Conservation (phyloP, 2,113 vertebrate genomes). For the Tupaia chinensis region DNA sequence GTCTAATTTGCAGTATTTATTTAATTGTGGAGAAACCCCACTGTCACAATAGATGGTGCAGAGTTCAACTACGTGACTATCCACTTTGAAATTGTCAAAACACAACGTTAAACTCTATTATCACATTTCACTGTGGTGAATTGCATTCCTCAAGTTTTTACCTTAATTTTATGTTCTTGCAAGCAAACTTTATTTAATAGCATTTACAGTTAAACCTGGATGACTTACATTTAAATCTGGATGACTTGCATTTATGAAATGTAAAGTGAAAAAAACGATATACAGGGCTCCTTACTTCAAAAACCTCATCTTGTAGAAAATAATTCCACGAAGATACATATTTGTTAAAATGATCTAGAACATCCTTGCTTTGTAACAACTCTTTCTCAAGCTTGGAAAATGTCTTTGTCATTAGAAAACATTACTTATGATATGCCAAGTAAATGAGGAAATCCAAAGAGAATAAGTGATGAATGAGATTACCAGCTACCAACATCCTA, state of each 20-base stretch:
- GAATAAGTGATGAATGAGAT: neutral
- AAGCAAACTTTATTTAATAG: neutral
- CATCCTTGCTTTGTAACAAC: neutral
- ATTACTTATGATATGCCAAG: neutral
- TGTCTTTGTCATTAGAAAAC: neutral
- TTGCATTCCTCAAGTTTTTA: neutral
- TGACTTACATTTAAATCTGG: neutral
- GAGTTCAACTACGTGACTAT: neutral
- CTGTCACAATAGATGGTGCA: neutral
- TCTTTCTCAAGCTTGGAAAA: neutral
- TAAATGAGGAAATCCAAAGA: neutral
- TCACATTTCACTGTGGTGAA: neutral
- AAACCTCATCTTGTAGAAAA: neutral
- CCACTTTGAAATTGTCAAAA: neutral
- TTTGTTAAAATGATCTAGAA: neutral
- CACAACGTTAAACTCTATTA: neutral
- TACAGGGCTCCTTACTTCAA: neutral
- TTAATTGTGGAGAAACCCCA: neutral
- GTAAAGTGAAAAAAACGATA: neutral
- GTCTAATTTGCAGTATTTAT: neutral
- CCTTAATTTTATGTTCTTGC: neutral
- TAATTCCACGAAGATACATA: neutral
- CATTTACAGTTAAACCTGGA: neutral
- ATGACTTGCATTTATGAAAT: neutral
- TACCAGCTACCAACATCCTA: neutral